A percentile compares a stretch with the other conserved stretches of the same genome.
phyloP scores from a whole-genome alignment of 1,140 invertebrate species.

The Mactra quadrangularis region DNA sequence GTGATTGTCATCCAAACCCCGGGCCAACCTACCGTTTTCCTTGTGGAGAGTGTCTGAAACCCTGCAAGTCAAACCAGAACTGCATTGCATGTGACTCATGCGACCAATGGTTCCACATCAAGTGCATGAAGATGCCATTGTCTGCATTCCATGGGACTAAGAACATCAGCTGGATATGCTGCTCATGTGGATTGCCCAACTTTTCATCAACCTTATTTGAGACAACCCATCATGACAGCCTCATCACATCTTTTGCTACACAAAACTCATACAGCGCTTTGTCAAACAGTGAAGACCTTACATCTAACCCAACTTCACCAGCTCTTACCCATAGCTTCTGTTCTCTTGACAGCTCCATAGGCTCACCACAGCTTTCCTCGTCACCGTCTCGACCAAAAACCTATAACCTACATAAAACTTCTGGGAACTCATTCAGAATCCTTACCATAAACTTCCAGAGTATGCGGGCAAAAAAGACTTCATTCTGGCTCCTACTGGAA shows the following conservation, averaged over 20 bases:
- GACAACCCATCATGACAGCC: not conserved
- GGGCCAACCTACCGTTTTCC: too few species aligned
- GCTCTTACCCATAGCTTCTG: not conserved
- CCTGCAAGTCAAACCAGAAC: constrained; percentile 19
- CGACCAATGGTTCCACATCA: constrained; percentile 17
- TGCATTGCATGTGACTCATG: constrained; percentile 6
- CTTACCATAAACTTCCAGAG: not conserved
- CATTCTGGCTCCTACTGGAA: not conserved
- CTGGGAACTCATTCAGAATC: not conserved
- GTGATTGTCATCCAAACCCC: not conserved
- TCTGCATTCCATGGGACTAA: not conserved
- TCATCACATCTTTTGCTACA: not conserved
- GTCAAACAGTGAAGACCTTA: not conserved
- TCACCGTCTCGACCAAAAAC: not conserved
- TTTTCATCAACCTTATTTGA: constrained; percentile 16
- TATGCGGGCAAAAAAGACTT: not conserved
- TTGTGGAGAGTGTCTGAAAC: constrained; percentile 13
- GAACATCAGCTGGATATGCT: constrained; percentile 13
- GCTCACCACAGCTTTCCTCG: not conserved
- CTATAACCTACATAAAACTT: too few species aligned
- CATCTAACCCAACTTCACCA: not conserved
- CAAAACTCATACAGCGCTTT: constrained; percentile 26
- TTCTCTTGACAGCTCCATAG: not conserved
- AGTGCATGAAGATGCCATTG: constrained; percentile 10
- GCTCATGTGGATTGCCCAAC: constrained; percentile 19